Percentiles rank a stretch among this genome's conserved stretches.
phyloP scores from a whole-genome alignment of 2,888 invertebrate genomes.

The Melanostoma scalare region DNA sequence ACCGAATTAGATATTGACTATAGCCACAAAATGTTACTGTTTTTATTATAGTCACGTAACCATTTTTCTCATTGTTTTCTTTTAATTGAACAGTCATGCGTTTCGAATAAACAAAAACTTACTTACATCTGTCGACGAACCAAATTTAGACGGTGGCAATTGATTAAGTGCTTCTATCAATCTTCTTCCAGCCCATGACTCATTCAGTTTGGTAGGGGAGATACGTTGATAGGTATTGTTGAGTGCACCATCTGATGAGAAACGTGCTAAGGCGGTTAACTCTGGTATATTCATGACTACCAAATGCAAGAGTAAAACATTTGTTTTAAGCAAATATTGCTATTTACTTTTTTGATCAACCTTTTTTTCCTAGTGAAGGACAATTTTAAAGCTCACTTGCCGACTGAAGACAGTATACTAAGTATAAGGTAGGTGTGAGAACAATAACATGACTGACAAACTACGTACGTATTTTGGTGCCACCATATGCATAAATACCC shows the following conservation, averaged over 20 bases:
- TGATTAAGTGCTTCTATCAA: slow-evolving; percentile 82
- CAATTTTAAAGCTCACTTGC: background rate
- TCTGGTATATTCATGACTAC: slow-evolving; percentile 61
- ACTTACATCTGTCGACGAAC: slow-evolving; percentile 78
- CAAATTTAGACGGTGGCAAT: slow-evolving; percentile 77
- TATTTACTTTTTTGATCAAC: background rate
- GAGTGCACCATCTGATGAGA: slow-evolving; percentile 79
- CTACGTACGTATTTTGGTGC: slow-evolving; percentile 24
- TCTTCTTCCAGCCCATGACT: slow-evolving; percentile 85
- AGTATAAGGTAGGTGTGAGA: slow-evolving; percentile 14
- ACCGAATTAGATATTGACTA: too few species aligned
- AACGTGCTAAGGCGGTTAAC: slow-evolving; percentile 70
- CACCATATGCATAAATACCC: slow-evolving; percentile 58
- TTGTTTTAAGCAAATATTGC: background rate
- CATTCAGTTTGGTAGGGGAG: slow-evolving; percentile 83
- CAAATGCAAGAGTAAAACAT: too few species aligned
- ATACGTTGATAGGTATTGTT: slow-evolving; percentile 75
- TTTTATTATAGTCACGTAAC: slow-evolving; percentile 45
- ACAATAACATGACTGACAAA: slow-evolving; percentile 4
- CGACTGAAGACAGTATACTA: slow-evolving; percentile 25
- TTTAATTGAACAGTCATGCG: slow-evolving; percentile 42
- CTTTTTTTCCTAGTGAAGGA: background rate
- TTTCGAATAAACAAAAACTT: slow-evolving; percentile 35
- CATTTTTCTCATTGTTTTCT: slow-evolving; percentile 42
- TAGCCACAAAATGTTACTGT: background rate